Base-by-base conservation (phyloP, 92 coral and sea anemone genomes). In the Diadumene lineata region DNA sequence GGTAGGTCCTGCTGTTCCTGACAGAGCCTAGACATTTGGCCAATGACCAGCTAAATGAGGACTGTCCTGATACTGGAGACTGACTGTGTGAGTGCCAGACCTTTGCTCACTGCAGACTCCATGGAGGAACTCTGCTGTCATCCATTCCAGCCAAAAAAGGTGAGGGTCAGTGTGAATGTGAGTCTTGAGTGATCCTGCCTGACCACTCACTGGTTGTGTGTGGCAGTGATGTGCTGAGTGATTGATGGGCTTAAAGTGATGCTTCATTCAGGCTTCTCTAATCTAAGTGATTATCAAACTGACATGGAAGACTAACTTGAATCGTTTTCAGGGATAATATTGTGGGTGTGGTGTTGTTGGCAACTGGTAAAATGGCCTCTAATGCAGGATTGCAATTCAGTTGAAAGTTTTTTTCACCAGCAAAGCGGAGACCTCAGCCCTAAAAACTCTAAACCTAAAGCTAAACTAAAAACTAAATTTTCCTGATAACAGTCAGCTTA, bases 341-440 rank as follows among this genome's bases (percentile, higher is more conserved):
- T 68, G 73, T 11, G 73, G 0, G 21, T 53, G 19, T 0, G 28
- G 43, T 46, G 73, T 43, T 50, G 74, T 69, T 29, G 60, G 74
- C 74, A 27, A 46, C 74, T 69, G 74, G 43, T 69, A 53, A 53
- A 53, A 53, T 53, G 56, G 74, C 58, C 56, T 69, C 74, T 69
- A 69, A 25, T 60, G 25, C 56, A 69, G 74, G 38, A 68, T 68
- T 48, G 73, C 56, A 48, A 69, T 69, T 69, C 43, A 48, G 48
- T 69, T 53, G 58, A 69, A 44, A 38, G 74, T 46, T 69, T 69
- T n/a, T 48, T 69, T 46, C 74, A 69, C 74, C 74, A 69, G 64
- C 65, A 70, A 70, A 69, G 62, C 9, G 43, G 55, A 70, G 76
- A 70, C 76, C 76, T 70, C 76, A 70, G 76, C 56, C 50, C 34